phyloP scores from a whole-genome alignment of 2,113 vertebrate species.

The Lagopus muta region DNA sequence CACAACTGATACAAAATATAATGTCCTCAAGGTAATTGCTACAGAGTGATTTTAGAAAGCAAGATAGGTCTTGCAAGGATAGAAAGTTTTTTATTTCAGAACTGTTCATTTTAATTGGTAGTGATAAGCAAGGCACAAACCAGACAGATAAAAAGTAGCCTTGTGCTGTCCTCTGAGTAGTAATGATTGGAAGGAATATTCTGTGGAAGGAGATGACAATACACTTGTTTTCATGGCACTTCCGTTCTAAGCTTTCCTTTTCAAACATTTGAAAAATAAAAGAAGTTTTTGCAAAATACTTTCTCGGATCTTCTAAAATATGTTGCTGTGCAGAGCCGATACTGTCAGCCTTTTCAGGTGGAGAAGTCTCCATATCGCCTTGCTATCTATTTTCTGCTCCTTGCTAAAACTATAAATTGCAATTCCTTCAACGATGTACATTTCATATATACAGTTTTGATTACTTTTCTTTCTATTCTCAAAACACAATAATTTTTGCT shows the following conservation, averaged over 20 bases:
- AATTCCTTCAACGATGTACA: background rate
- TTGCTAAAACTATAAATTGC: background rate
- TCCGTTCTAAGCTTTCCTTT: background rate
- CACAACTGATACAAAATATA: background rate
- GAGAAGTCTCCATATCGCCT: background rate
- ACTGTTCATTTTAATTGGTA: background rate
- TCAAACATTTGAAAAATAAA: background rate
- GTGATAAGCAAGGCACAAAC: background rate
- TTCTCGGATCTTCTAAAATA: background rate
- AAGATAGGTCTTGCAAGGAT: background rate
- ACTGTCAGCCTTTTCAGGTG: background rate
- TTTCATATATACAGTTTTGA: background rate
- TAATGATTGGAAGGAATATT: background rate
- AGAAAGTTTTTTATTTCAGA: background rate
- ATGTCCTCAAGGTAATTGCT: background rate
- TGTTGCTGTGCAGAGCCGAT: fast-evolving
- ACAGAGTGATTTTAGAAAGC: background rate
- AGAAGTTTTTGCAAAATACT: background rate
- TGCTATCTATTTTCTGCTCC: background rate
- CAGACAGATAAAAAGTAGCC: background rate
- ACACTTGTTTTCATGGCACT: background rate
- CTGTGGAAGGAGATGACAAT: background rate
- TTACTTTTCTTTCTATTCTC: background rate
- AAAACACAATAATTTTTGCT: background rate
- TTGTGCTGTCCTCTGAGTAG: background rate